Conservation (phyloP, 2,888 invertebrate species). For the Blastobasis adustella region DNA sequence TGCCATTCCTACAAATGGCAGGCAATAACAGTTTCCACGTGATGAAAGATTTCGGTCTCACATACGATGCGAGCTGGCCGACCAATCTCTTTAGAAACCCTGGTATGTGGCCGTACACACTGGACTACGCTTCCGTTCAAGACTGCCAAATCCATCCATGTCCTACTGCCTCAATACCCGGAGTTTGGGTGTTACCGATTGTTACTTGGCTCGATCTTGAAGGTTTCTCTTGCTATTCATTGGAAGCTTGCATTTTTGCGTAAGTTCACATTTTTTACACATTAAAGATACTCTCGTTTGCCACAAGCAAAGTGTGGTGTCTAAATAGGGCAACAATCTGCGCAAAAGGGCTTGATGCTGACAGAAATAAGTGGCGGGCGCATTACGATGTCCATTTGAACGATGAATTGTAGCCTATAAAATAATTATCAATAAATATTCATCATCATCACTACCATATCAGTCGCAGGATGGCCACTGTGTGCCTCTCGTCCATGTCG, state of each 20-base stretch:
- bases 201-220: conserved; percentile 65
- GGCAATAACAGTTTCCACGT: conserved; percentile 31
- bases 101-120: conserved; percentile 80
- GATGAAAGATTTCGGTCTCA: conserved; percentile 21
- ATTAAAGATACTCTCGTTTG: too few species aligned
- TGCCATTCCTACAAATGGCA: conserved; percentile 72
- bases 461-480: too few species aligned
- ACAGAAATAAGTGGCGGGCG: too few species aligned
- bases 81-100: conserved; percentile 30
- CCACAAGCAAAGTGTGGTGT: too few species aligned
- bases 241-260: conserved; percentile 66
- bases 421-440: too few species aligned
- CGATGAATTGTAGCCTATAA: too few species aligned
- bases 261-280: conserved; percentile 33
- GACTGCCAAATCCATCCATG: conserved; percentile 74
- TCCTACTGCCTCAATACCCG: conserved; percentile 72
- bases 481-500: too few species aligned
- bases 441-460: too few species aligned
- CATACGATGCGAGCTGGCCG: conserved; percentile 79
- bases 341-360: too few species aligned
- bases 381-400: too few species aligned
- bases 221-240: conserved; percentile 70
- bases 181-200: conserved; percentile 81
- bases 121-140: conserved; percentile 75
- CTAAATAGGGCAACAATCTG: too few species aligned